These are phyloP conservation scores for Epizoanthus ramosus DNA, from an alignment of 92 coral and sea anemone genomes.

Conservation along the genomic window DNA sequence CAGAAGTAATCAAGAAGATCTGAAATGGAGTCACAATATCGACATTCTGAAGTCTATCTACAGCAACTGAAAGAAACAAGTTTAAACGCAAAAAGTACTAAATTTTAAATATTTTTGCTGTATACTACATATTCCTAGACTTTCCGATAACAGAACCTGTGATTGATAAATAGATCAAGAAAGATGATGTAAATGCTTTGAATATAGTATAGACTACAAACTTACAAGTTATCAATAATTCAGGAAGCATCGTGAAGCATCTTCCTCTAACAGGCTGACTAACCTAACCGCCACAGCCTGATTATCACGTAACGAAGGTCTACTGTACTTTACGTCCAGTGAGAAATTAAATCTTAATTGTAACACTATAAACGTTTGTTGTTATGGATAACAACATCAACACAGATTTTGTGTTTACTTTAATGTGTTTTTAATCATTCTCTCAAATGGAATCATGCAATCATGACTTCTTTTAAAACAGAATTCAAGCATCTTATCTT, in stretches of 20 bases:
- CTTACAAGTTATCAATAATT: conserved; percentile 25
- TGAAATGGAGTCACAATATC: background rate
- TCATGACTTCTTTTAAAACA: too few species aligned
- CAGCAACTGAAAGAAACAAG: too few species aligned
- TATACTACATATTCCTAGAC: too few species aligned
- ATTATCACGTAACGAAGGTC: background rate
- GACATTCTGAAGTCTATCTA: background rate
- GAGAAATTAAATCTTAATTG: too few species aligned
- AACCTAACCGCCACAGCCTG: background rate
- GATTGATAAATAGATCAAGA: background rate
- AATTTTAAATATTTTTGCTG: too few species aligned
- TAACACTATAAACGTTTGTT: background rate
- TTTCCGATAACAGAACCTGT: background rate
- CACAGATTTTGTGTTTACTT: background rate
- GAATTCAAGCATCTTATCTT: too few species aligned
- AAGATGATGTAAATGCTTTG: background rate
- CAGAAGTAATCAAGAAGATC: background rate
- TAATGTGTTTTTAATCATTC: too few species aligned
- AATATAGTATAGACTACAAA: background rate
- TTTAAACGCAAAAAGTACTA: too few species aligned
- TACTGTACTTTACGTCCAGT: background rate
- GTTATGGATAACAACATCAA: conserved; percentile 10
- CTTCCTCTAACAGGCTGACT: background rate
- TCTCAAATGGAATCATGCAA: too few species aligned
- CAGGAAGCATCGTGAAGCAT: background rate